Percentiles rank a stretch among this genome's conserved stretches.
phyloP scores from a whole-genome alignment of 2,113 vertebrate genomes.

The Labeo rohita region DNA sequence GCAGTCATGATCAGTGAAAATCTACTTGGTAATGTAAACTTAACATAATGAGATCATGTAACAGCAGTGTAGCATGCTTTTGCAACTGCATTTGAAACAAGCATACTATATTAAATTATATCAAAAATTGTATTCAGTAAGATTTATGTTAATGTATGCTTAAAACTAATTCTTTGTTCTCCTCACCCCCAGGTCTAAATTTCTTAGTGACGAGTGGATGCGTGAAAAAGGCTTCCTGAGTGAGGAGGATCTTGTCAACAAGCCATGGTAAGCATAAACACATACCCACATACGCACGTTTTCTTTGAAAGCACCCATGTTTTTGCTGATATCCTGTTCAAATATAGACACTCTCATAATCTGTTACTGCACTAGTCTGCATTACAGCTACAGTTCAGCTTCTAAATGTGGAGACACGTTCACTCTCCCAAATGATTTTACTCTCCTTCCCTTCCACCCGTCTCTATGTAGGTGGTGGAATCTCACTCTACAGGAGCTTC shows the following conservation, averaged over 20 bases:
- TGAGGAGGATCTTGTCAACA: slow-evolving; percentile 73
- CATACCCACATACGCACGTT: neutral
- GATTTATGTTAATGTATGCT: neutral
- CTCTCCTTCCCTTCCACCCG: slow-evolving; percentile 19
- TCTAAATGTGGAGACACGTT: neutral
- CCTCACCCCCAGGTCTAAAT: slow-evolving; percentile 85
- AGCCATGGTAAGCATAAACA: slow-evolving; percentile 49
- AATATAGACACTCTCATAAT: neutral
- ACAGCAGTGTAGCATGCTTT: neutral
- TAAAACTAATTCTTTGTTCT: neutral
- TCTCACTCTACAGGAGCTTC: slow-evolving; percentile 77
- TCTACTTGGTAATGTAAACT: neutral
- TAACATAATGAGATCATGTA: neutral
- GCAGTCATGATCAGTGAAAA: neutral
- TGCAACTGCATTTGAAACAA: neutral
- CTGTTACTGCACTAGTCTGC: neutral
- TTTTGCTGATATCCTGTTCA: neutral
- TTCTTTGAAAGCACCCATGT: neutral
- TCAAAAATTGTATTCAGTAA: neutral
- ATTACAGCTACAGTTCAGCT: neutral
- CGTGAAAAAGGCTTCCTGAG: slow-evolving; percentile 91
- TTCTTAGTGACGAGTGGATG: slow-evolving; percentile 97
- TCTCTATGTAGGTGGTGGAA: slow-evolving; percentile 84
- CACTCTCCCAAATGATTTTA: neutral
- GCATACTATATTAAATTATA: neutral